Evolutionary conservation across 2,888 invertebrate genomes (phyloP), one percentile per base, ranked within the genome.

Genomic region (Eugnorisma glareosa): DNA sequence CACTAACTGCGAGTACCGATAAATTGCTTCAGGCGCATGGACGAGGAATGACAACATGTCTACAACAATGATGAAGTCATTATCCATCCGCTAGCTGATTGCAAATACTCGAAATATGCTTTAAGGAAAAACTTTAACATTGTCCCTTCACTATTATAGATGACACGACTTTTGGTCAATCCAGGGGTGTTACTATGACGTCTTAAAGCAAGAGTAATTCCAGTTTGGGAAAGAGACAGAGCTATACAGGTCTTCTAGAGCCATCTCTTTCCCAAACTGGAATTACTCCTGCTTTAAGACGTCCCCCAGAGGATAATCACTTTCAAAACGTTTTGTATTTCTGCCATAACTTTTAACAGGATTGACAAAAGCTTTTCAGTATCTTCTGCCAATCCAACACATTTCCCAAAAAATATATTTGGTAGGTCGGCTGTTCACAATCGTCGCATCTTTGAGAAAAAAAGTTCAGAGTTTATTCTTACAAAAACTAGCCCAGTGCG

Each of bases 1-100:
- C 67, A 64, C 67, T 35, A 54, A 37, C 35, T 18, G 37, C 71
- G 43, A 66, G 48, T 73, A 45, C 43, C 28, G 21, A 77, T 69
- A 51, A 61, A 72, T 84, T 71, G 45, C 67, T 66, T 51, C 67
- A 66, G 64, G 64, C 31, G 13, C 64, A 37, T 64, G 28, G 28
- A 43, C n/a, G n/a, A 28, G 37, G 61, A 81, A 81, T 81, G 81
- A 67, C 64, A 76, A 75, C 74, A 57, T 75, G 37, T 48, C 64
- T 61, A 48, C 64, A 24, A 28, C 67, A 45, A 73, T 77, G 73
- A 70, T 70, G 82, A 63, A 73, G 70, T 70, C 51, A 77, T 43
- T 43, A 43, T 43, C 54, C 45, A 75, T 66, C 67, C 8, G 4
- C 24, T 10, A n/a, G 6, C n/a, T 45, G 48, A 68, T 67, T n/a